phyloP scores from a whole-genome alignment of 2,113 vertebrate genomes.

The Calypte anna region DNA sequence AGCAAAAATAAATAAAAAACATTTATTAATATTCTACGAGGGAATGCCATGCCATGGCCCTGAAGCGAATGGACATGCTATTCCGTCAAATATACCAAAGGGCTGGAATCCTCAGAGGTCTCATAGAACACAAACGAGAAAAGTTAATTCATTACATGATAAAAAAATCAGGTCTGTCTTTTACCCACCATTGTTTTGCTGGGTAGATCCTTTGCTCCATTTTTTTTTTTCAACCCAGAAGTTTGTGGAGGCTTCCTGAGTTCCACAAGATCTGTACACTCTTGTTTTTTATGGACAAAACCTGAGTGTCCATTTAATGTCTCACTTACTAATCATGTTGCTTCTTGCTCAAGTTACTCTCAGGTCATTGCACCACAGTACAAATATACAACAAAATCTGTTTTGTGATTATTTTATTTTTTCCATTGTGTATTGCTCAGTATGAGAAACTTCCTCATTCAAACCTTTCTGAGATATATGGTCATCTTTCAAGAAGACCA shows the following conservation, averaged over 20 bases:
- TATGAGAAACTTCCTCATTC: not conserved
- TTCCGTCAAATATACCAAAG: not conserved
- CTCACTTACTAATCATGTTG: not conserved
- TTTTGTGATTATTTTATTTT: not conserved
- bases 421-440: not conserved
- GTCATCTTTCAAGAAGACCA: not conserved
- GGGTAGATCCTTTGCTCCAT: not conserved
- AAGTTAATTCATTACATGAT: not conserved
- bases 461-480: not conserved
- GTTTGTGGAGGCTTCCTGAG: not conserved
- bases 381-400: not conserved
- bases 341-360: not conserved
- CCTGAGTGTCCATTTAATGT: fast-evolving
- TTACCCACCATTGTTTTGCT: not conserved
- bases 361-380: not conserved
- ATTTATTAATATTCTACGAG: not conserved
- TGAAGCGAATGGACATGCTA: not conserved
- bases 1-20: not conserved
- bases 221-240: not conserved
- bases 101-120: not conserved
- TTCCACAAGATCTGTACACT: not conserved
- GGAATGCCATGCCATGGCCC: not conserved
- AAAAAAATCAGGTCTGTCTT: not conserved
- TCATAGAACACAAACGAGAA: not conserved
- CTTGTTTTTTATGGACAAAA: not conserved